These are phyloP conservation scores for Acropternis orthonyx DNA, from an alignment of 2,797 vertebrate genomes.

Conservation along the genomic window DNA sequence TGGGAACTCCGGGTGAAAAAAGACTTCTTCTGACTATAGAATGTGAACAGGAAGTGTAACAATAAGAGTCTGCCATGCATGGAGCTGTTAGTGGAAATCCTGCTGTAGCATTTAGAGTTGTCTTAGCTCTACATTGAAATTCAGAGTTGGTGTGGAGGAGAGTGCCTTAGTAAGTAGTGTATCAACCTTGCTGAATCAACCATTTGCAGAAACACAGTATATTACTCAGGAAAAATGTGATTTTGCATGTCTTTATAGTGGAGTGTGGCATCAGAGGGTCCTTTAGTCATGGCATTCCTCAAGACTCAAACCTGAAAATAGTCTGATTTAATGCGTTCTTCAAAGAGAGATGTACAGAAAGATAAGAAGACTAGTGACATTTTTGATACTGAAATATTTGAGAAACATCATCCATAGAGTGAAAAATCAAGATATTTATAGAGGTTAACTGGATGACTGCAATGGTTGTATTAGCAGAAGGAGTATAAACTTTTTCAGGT, in stretches of 20 bases:
- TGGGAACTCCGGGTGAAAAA: neutral
- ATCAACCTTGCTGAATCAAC: neutral
- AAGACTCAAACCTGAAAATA: neutral
- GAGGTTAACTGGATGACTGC: neutral
- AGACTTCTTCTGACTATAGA: neutral
- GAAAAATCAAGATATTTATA: neutral
- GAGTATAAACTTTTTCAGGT: neutral
- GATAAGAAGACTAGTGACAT: neutral
- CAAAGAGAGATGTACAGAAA: neutral
- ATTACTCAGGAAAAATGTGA: neutral
- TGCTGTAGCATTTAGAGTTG: neutral
- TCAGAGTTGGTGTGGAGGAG: neutral
- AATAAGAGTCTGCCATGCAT: neutral
- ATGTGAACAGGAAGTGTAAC: neutral
- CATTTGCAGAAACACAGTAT: neutral
- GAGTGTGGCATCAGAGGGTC: neutral
- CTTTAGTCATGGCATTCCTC: neutral
- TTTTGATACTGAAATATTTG: neutral
- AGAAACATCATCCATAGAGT: neutral
- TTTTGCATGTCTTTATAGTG: neutral
- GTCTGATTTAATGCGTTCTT: neutral
- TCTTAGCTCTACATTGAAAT: neutral
- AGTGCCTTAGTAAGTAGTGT: neutral
- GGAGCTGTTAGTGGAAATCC: neutral
- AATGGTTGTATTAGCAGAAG: neutral